Base-by-base conservation (phyloP, 2,888 invertebrate species). In the Diadegma fenestrale region DNA sequence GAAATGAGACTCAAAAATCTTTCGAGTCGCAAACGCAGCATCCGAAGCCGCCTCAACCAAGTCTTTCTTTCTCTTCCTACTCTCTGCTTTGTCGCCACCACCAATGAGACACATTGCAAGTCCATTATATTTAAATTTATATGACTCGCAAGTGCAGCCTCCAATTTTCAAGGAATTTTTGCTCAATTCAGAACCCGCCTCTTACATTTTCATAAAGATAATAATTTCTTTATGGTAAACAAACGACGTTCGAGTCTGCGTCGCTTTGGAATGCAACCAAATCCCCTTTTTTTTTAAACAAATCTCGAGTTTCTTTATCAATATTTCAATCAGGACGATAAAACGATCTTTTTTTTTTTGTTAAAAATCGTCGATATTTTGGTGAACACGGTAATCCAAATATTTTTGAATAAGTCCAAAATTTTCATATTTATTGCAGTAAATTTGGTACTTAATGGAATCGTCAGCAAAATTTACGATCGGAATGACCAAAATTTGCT, bases 81-180 rank as follows among this genome's bases (percentile, higher is more conserved):
- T 45, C 22, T 63, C 8, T 63, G 7, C 22, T 63, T n/a, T 63
- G 7, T 63, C 45, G 17, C 26, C 14, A 43, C 54, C 43, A 22
- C 41, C 19, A 33, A 69, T 33, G 54, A 61, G 61, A 63, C 30
- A 63, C 41, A 19, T n/a, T 41, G 51, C 69, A 19, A 71, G 43
- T 22, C n/a, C 43, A 80, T 85, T 82, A 82, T 85, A 76, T 48
- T 82, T n/a, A n/a, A 82, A 85, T 82, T 82, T 82, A 79, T 82
- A 76, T 54, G 51, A 72, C 54, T 80, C 63, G 61, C 66, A 19
- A 30, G 41, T 69, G 80, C 14, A 54, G 63, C 79, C 80, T 45
- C 63, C 33, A 63, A 75, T 63, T 41, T 64, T 48, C 30, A 37
- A 63, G 63, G 78, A 82, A 85, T 82, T 63, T 82, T 63, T 66